Conservation (phyloP, 2,113 vertebrate genomes). For the Nothobranchius kuhntae region DNA sequence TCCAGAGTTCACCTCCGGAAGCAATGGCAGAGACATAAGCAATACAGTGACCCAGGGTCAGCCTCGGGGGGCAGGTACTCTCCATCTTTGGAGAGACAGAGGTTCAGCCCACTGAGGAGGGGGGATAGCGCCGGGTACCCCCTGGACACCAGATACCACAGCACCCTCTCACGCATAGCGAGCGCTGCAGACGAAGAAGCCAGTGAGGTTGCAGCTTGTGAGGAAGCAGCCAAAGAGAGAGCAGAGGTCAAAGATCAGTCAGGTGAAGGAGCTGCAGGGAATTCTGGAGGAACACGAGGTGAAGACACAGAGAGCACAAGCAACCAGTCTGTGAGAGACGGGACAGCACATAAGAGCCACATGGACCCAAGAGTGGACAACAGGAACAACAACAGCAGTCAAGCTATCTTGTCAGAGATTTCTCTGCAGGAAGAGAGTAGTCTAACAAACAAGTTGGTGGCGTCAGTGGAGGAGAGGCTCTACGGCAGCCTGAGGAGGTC, state of each 20-base stretch:
- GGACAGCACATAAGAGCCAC: constrained; percentile 15
- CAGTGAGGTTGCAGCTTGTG: constrained; percentile 67
- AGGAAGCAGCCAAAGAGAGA: constrained; percentile 52
- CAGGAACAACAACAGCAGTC: constrained; percentile 79
- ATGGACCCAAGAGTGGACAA: constrained; percentile 72
- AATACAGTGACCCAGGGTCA: constrained; percentile 92
- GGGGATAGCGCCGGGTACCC: constrained; percentile 89
- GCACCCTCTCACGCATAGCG: constrained; percentile 83
- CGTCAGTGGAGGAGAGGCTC: constrained; percentile 73
- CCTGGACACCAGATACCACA: constrained; percentile 82
- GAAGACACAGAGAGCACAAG: constrained; percentile 52
- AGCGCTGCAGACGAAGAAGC: constrained; percentile 87
- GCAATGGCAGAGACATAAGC: constrained; percentile 94
- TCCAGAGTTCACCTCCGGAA: constrained; percentile 89
- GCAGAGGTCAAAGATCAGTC: constrained; percentile 22
- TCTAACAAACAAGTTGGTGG: constrained; percentile 71
- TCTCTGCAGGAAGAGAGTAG: constrained; percentile 40
- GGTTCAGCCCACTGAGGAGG: constrained; percentile 79
- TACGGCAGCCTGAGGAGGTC: constrained; percentile 60
- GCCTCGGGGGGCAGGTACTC: constrained; percentile 76
- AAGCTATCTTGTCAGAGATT: constrained; percentile 53
- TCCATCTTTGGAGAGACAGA: constrained; percentile 81
- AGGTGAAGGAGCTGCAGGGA: background rate
- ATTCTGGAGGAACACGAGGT: background rate
- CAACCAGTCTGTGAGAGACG: constrained; percentile 17